These are phyloP conservation scores for Ichneumoninae sp. DNA, from an alignment of 2,888 invertebrate genomes.

Conservation along the genomic window DNA sequence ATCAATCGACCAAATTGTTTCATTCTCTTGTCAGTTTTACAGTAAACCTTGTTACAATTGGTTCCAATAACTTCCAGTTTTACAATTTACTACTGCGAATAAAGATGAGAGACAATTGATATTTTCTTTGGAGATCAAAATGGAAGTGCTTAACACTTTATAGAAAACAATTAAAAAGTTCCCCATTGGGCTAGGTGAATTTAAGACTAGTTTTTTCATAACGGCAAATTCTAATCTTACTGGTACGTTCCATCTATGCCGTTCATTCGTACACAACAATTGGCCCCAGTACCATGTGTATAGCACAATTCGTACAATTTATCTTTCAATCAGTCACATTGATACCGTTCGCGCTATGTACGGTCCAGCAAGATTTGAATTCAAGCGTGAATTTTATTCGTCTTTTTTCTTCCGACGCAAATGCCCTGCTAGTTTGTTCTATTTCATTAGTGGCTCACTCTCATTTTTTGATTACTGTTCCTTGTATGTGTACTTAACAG, in stretches of 20 bases:
- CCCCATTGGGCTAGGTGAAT: slow-evolving; percentile 4
- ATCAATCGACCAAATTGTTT: slow-evolving; percentile 49
- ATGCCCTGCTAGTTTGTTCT: not conserved
- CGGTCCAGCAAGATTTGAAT: slow-evolving; percentile 61
- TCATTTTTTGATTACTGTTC: slow-evolving; percentile 39
- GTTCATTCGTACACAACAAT: slow-evolving; percentile 60
- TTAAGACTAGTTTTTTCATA: not conserved
- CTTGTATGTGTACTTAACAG: slow-evolving; percentile 25
- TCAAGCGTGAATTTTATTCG: not conserved
- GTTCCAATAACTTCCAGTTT: not conserved
- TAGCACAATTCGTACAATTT: slow-evolving; percentile 61
- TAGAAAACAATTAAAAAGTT: not conserved
- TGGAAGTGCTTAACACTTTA: slow-evolving; percentile 4
- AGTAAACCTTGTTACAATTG: slow-evolving; percentile 42
- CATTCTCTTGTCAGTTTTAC: slow-evolving; percentile 18
- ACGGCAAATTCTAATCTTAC: slow-evolving; percentile 57
- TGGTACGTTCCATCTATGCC: slow-evolving; percentile 50
- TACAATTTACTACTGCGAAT: slow-evolving; percentile 22
- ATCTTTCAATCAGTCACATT: slow-evolving; percentile 49
- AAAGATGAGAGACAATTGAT: slow-evolving; percentile 36
- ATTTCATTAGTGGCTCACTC: not conserved
- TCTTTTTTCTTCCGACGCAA: not conserved
- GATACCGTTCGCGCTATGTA: slow-evolving; percentile 49
- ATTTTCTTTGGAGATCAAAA: slow-evolving; percentile 15
- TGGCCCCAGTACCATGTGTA: slow-evolving; percentile 69